phyloP scores from a whole-genome alignment of 2,797 vertebrate genomes.

The Rhodeus uyekii region DNA sequence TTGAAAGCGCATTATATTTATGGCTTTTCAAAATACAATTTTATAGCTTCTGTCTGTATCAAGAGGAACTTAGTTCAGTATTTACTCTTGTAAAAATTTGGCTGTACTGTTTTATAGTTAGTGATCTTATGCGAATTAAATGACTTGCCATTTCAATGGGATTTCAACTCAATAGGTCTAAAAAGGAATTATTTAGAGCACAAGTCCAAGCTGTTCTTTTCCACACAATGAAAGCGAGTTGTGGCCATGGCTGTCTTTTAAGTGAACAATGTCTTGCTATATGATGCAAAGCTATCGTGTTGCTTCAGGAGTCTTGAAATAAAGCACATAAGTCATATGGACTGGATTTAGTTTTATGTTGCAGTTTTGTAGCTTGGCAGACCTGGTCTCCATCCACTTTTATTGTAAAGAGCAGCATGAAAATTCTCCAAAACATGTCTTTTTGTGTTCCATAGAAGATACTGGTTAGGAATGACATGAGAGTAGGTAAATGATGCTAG shows the following conservation, averaged over 20 bases:
- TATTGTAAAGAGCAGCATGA: background rate
- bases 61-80: background rate
- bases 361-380: background rate
- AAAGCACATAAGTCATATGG: background rate
- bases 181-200: background rate
- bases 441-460: background rate
- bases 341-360: background rate
- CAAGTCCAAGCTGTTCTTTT: background rate
- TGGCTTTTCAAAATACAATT: constrained; percentile 42
- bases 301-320: background rate
- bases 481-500: background rate
- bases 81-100: constrained; percentile 28
- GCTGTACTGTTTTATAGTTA: background rate
- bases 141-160: background rate
- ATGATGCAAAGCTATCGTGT: background rate
- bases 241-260: background rate
- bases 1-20: constrained; percentile 31
- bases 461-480: background rate
- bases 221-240: background rate
- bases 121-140: background rate
- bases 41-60: constrained; percentile 12
- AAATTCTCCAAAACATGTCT: background rate
- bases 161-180: background rate
- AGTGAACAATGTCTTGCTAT: background rate
- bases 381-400: background rate